A percentile compares a stretch with the other conserved stretches of the same genome.
Conservation (phyloP, 2,888 invertebrate species). For the Monoplex corrugatus region DNA sequence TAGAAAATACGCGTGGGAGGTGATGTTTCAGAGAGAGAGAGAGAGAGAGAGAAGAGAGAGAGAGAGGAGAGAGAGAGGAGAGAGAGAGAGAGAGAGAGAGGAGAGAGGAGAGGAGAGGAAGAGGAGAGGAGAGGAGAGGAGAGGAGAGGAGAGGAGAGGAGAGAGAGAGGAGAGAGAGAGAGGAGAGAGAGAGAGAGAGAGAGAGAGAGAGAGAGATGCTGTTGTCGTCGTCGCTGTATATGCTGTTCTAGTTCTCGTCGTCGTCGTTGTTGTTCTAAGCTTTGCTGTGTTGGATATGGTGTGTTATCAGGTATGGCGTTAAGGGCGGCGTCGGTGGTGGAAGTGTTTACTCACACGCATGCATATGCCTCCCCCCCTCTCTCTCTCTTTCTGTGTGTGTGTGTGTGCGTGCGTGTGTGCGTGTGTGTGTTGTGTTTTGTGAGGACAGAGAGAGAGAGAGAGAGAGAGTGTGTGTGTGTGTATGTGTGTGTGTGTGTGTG, state of each 20-base stretch:
- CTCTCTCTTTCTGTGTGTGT: constrained; percentile 13
- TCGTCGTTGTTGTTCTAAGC: neutral
- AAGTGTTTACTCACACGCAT: too few relatives aligned
- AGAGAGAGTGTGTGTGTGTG: neutral
- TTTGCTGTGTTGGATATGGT: too few relatives aligned
- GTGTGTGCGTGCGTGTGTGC: neutral
- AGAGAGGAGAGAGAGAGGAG: neutral
- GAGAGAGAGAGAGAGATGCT: neutral
- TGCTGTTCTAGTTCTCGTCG: neutral
- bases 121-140: neutral
- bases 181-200: neutral
- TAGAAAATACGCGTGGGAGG: too few relatives aligned
- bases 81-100: neutral
- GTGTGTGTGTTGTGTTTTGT: neutral
- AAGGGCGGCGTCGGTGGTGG: too few relatives aligned
- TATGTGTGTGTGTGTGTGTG: too few relatives aligned
- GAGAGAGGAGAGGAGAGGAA: neutral
- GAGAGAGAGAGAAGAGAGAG: too few relatives aligned
- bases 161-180: neutral
- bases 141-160: neutral
- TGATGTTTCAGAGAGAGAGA: too few relatives aligned
- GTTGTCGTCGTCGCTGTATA: too few relatives aligned
- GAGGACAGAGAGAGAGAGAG: neutral
- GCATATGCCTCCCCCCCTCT: neutral
- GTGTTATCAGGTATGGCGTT: too few relatives aligned